A percentile compares a stretch with the other conserved stretches of the same genome.
Conservation (phyloP, 2,888 invertebrate genomes). For the Eupithecia inturbata region DNA sequence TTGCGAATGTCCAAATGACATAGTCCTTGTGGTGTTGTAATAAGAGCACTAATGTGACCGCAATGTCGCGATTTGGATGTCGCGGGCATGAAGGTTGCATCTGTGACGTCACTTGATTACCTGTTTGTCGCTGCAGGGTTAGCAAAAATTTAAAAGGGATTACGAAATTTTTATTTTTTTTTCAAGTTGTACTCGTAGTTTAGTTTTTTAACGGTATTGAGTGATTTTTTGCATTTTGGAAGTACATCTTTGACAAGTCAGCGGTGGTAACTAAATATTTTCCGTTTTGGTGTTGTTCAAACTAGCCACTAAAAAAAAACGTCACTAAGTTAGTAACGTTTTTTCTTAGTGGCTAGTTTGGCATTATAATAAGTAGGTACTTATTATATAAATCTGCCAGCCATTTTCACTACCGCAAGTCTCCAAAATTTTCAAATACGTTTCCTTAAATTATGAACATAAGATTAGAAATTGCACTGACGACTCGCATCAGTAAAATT, state of each 20-base stretch:
- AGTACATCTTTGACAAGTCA: neutral
- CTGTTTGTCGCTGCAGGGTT: slow-evolving; percentile 72
- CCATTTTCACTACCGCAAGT: no score
- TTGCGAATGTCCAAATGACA: slow-evolving; percentile 40
- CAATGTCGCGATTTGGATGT: slow-evolving; percentile 61
- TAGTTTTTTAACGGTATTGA: neutral
- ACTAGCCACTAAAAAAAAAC: neutral
- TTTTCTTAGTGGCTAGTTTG: no score
- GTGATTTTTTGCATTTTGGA: neutral
- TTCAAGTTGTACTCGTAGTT: neutral
- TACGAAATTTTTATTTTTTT: neutral
- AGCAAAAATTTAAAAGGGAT: slow-evolving; percentile 31
- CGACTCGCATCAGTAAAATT: no score
- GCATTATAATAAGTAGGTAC: no score
- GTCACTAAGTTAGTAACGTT: no score
- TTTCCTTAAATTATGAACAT: no score
- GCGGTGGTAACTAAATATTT: neutral
- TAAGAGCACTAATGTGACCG: slow-evolving; percentile 57
- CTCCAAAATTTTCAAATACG: no score
- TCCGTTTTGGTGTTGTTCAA: neutral
- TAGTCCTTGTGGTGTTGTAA: slow-evolving; percentile 46
- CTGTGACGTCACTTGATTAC: slow-evolving; percentile 77
- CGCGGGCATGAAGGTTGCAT: slow-evolving; percentile 75
- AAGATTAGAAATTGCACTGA: no score
- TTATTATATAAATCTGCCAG: neutral